Evolutionary conservation across 2,113 vertebrate genomes (phyloP), one percentile per base, ranked within the genome.

Genomic region (Leptocoma aspasia): DNA sequence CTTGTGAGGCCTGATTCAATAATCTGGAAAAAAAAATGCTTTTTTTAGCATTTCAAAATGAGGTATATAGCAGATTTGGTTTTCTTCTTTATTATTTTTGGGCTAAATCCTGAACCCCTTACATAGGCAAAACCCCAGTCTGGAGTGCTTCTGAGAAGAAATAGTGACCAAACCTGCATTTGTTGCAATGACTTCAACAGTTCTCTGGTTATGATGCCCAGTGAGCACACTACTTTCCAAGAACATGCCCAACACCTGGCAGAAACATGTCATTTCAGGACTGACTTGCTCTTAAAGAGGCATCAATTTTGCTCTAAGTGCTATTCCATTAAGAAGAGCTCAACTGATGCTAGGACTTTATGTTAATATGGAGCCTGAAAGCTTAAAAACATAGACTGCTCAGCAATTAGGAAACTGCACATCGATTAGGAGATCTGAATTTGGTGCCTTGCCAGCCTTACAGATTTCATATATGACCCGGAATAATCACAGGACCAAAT

Each of bases 271-370:
- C 53, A 68, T 84, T 95, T 89, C 65, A 75, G 57, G 54, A 89
- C n/a, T 2, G 11, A 41, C 83, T 96, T 94, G 41, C 70, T 91
- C 69, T 91, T 85, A 91, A 79, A 76, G 53, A 87, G 41, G 35
- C 77, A 87, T 91, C 77, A 95, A 87, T 94, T 95, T 91, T 92
- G 18, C 83, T 78, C 13, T 95, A 95, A 94, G 93, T 95, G 89
- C 73, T 84, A 84, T 96, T 96, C 94, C 89, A 94, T 96, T 95
- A 93, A 96, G 83, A 94, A 75, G 69, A 85, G 57, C 66, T 89
- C 94, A 95, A 79, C 78, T 31, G 61, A 41, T 85, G 66, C 37
- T 91, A 79, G 52, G 69, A 85, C 73, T 95, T 92, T 91, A 91
- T 85, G 63, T 33, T 94, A 91, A 86, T 86, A 44, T 81, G 57